A percentile compares a stretch with the other conserved stretches of the same genome.
Conservation (phyloP, 2,888 invertebrate genomes). For the Patella caerulea region DNA sequence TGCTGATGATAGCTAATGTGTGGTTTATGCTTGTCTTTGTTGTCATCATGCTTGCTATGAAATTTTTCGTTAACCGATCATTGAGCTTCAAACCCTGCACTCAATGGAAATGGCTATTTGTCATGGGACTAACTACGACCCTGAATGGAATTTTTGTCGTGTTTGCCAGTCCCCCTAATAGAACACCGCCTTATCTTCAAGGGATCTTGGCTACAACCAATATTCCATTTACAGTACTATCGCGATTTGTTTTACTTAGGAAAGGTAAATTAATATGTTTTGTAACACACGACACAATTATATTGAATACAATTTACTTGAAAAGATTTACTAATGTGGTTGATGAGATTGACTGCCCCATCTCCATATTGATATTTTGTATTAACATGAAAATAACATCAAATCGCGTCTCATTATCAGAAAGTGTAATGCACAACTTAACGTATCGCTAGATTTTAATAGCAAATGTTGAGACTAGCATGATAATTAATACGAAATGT, state of each 20-base stretch:
- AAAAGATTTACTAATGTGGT: too few species aligned
- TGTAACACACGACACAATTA: too few species aligned
- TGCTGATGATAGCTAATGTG: slow-evolving; percentile 37
- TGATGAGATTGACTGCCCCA: too few species aligned
- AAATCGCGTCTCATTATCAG: too few species aligned
- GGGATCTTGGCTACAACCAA: slow-evolving; percentile 44
- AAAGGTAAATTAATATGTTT: slow-evolving; percentile 38
- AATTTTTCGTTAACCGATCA: slow-evolving; percentile 29
- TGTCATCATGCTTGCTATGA: slow-evolving; percentile 34
- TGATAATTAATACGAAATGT: too few species aligned
- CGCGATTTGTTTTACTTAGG: slow-evolving; percentile 42
- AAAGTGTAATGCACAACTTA: too few species aligned
- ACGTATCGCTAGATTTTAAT: too few species aligned
- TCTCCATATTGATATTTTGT: not conserved
- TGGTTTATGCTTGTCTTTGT: slow-evolving; percentile 42
- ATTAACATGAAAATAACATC: not conserved
- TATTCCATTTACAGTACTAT: slow-evolving; percentile 45
- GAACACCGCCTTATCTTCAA: slow-evolving; percentile 53
- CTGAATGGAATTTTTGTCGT: slow-evolving; percentile 50
- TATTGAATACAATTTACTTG: too few species aligned
- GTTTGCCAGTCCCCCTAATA: slow-evolving; percentile 43
- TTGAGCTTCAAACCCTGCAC: slow-evolving; percentile 36
- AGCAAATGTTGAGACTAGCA: too few species aligned
- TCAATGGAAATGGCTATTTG: slow-evolving; percentile 36
- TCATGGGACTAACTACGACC: slow-evolving; percentile 43